Percentiles rank a stretch among this genome's conserved stretches.
Evolutionary conservation across 2,888 invertebrate genomes (phyloP).

Genomic region (Aquatica leii): DNA sequence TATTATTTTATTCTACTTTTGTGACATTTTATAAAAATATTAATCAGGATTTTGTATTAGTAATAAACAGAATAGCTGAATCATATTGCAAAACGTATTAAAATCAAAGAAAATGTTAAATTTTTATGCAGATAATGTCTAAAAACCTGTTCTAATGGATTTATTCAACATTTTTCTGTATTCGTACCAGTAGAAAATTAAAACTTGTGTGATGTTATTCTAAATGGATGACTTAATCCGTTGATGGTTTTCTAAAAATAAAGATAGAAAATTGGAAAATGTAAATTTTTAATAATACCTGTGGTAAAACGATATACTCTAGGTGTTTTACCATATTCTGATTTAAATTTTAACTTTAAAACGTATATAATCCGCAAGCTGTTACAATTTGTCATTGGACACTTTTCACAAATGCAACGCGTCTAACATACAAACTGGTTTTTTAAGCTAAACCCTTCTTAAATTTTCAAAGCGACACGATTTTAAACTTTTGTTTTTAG

Average conservation of each 20-base stretch:
- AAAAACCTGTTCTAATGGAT: constrained; percentile 55
- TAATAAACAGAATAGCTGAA: constrained; percentile 13
- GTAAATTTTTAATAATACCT: constrained; percentile 19
- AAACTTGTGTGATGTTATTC: constrained; percentile 47
- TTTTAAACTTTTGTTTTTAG: too few species aligned
- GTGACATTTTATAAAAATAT: background rate
- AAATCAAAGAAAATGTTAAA: constrained; percentile 50
- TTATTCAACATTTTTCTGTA: constrained; percentile 47
- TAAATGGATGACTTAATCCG: constrained; percentile 45
- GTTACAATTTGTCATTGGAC: too few species aligned
- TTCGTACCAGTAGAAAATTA: constrained; percentile 45
- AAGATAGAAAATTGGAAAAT: constrained; percentile 24
- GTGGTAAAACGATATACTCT: background rate
- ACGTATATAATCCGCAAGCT: background rate
- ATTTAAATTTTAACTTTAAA: background rate
- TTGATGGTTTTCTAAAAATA: constrained; percentile 48
- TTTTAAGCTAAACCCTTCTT: too few species aligned
- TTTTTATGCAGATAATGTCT: constrained; percentile 52
- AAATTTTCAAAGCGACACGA: too few species aligned
- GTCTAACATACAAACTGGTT: too few species aligned
- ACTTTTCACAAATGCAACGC: too few species aligned
- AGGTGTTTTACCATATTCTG: background rate
- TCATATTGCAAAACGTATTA: constrained; percentile 33
- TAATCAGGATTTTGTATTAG: constrained; percentile 2
- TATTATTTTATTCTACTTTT: constrained; percentile 3